Base-by-base conservation (phyloP, 1,140 invertebrate species). In the Anastrepha obliqua region DNA sequence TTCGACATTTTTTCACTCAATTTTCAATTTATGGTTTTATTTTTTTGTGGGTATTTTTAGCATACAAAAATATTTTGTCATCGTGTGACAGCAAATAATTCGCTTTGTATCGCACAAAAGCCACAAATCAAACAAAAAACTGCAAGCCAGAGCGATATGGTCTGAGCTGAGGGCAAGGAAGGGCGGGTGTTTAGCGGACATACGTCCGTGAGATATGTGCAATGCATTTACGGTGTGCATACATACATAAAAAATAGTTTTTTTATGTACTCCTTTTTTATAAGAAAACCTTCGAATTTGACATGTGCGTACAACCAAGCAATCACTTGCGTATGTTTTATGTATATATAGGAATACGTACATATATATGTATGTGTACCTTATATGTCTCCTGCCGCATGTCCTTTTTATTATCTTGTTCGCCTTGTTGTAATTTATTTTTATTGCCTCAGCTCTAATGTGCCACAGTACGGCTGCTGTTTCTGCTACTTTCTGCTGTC, bases 401-500 rank as follows among this genome's bases (percentile, higher is more conserved):
- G 74, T 29, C 44, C 74, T 58, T 81, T 58, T 81, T 81, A 55
- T 81, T 81, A 29, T 81, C 20, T 81, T 81, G 20, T 81, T 81
- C 20, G 74, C n/a, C 74, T 55, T 9, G 3, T 55, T 58, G 74
- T 81, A 81, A 81, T 81, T 81, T 81, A 81, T 81, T 81, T 81
- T 81, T 81, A 81, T 81, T 81, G 74, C 47, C 51, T 8, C 9
- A 8, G 20, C 44, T 17, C 74, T 81, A 81, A 81, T 81, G 42
- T 81, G 74, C 74, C 67, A 17, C 67, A n/a, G 51, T 81, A 81
- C 9, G 44, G 70, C 74, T 81, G n/a, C 44, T 51, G 74, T 81
- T 81, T 17, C 42, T 74, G 39, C 67, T 74, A 39, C 42, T 29
- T 29, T 29, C 29, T 42, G 39, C 67, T 70, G 67, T 7, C 42